Base-by-base conservation (phyloP, 1,140 invertebrate species). In the Bombus waltoni region DNA sequence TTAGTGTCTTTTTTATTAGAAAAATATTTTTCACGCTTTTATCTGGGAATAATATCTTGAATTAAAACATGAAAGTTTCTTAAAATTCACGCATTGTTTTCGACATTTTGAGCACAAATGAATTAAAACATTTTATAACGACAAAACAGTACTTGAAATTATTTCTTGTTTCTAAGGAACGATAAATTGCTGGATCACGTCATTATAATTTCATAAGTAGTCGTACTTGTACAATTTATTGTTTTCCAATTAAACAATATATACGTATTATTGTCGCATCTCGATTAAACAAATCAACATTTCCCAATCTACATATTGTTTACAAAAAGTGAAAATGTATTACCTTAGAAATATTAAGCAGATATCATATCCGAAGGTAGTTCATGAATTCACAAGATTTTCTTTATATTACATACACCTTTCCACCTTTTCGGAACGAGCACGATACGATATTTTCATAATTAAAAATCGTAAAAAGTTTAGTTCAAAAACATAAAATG, bases 11-110 rank as follows among this genome's bases (percentile, higher is more conserved):
- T 81, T 57, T 81, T 40, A 38, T 79, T 84, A 84, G 66, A 79
- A 84, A 84, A 84, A 84, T 84, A 84, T 84, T 80, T 79, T 79
- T 28, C 66, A 71, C 25, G 53, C 65, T 71, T 72, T 32, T 10
- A 13, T 38, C 11, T 38, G 65, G 10, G 2, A 25, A 70, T 32
- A 79, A 32, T 18, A 28, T 32, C 25, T 47, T 35, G 32, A 84
- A 47, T 79, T 62, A 79, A 79, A 62, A 68, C n/a, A 9, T 53
- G 18, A 47, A 40, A 42, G 4, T 59, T 9, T 25, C 32, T 62
- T 28, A 13, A 73, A 62, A 72, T 62, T 22, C 35, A 35, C 15
- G 18, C 38, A 62, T n/a, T 35, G 9, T 32, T 40, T 47, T 38
- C 65, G 40, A 66, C 1, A 32, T 57, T 25, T 72, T 42, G 53